Conservation (phyloP, 2,113 vertebrate genomes). For the Psephotus haematonotus region DNA sequence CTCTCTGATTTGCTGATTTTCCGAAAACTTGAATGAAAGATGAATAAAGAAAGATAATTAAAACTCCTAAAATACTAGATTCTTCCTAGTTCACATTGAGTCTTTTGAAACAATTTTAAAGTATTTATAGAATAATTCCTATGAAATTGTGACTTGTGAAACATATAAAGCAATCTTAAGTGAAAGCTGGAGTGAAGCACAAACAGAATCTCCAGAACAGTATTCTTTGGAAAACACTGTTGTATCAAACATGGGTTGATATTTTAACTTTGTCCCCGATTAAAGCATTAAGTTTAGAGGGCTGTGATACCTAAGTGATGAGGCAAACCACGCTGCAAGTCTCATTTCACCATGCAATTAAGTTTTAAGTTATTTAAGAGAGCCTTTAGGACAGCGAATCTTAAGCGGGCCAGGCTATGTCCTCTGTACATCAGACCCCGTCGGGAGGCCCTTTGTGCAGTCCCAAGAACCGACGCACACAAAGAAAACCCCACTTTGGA, state of each 20-base stretch:
- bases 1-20: not conserved
- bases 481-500: not conserved
- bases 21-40: not conserved
- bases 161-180: not conserved
- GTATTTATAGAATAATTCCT: not conserved
- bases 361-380: not conserved
- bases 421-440: not conserved
- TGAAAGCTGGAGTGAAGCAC: not conserved
- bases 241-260: not conserved
- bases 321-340: not conserved
- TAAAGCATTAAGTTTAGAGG: not conserved
- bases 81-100: not conserved
- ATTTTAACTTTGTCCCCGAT: not conserved
- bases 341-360: not conserved
- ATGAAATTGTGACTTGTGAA: not conserved
- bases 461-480: rapidly evolving
- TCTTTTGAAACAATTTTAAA: not conserved
- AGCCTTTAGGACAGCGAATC: not conserved
- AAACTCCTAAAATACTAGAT: not conserved
- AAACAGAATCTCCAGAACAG: not conserved
- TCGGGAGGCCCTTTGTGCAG: not conserved
- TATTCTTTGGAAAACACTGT: not conserved
- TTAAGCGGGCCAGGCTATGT: not conserved
- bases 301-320: not conserved
- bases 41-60: not conserved